Evolutionary conservation across 2,888 invertebrate genomes (phyloP), one percentile per base, ranked within the genome.

Genomic region (Margaritifera margaritifera): DNA sequence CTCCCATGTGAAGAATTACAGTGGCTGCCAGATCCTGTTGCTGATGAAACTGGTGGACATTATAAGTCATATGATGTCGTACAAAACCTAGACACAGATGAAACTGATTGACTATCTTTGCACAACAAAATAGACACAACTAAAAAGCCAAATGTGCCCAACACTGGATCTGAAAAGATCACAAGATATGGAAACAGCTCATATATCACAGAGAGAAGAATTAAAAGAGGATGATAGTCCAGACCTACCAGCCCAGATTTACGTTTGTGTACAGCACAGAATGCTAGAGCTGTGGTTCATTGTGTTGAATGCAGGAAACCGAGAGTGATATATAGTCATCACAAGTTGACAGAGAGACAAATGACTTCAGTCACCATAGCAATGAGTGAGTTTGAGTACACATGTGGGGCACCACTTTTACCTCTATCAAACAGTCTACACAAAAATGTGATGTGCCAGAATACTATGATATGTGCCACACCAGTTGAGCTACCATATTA

Each of bases 1-100:
- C 20, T 61, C 15, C 61, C 42, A 24, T n/a, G 11, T 22, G 42
- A 66, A 31, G 19, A 58, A 8, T 53, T 72, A 20, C 24, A 63
- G 4, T 72, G 71, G 74, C 53, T 74, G 6, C 71, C 74, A 54
- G 74, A 69, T 51, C 74, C 69, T 24, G 68, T 72, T 24, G 31
- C 68, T 6, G 69, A 69, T 27, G 25, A 52, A 19, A 25, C 19
- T 53, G 61, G 62, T 15, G 64, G 66, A 20, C 75, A 67, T 61
- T 72, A 67, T 63, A 64, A 64, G 52, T n/a, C 56, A 6, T 71
- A 69, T 56, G 20, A 25, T 22, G 59, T 59, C 18, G 59, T 66
- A 6, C 61, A 64, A 59, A 51, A 62, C 52, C 42, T 51, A 25
- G 73, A 68, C 27, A 74, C 72, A 2, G 61, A 27, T 52, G 68